Conservation (phyloP, 2,113 vertebrate species). For the Stomatorhinus ivindoensis region DNA sequence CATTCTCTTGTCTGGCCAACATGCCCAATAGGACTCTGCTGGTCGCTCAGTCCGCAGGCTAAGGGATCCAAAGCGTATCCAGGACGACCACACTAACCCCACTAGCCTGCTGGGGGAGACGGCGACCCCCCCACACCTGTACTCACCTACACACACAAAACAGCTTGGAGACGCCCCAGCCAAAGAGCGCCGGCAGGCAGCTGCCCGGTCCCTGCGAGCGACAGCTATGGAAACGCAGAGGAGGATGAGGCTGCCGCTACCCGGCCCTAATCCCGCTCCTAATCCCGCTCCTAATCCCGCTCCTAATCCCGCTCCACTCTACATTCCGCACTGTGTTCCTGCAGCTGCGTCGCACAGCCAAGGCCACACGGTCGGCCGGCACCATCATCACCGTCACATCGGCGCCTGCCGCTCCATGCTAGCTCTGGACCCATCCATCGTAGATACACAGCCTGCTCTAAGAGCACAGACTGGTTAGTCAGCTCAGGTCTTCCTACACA, state of each 20-base stretch:
- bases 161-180: background rate
- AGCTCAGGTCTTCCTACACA: background rate
- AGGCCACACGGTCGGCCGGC: background rate
- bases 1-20: background rate
- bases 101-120: background rate
- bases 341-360: conserved; percentile 24
- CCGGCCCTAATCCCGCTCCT: conserved; percentile 27
- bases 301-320: conserved; percentile 30
- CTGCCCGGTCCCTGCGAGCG: background rate
- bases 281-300: conserved; percentile 28
- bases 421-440: background rate
- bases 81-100: background rate
- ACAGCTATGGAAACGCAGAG: conserved; percentile 22
- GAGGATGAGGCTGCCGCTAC: conserved; percentile 25
- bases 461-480: background rate
- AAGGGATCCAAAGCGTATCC: background rate
- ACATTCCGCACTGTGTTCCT: conserved; percentile 25
- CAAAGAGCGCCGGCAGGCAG: background rate
- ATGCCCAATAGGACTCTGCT: background rate
- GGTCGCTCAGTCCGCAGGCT: background rate
- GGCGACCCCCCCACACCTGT: background rate
- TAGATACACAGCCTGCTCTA: background rate
- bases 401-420: background rate
- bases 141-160: background rate
- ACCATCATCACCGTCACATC: background rate